Evolutionary conservation across 2,113 vertebrate genomes (phyloP).

Genomic region (Vanacampus margaritifer): DNA sequence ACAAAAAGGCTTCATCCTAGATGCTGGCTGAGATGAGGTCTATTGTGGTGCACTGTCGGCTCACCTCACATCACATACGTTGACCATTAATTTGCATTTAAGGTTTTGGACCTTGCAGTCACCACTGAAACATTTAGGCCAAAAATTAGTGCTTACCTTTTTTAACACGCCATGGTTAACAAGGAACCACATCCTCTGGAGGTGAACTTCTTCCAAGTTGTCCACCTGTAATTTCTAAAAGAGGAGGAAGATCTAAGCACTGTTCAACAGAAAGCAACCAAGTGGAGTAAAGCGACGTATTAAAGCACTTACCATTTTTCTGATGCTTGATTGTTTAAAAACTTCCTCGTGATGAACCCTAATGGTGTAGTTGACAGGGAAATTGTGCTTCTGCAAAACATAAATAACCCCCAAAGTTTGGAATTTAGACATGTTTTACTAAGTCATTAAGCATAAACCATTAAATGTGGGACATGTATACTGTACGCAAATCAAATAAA

Average conservation of each 20-base stretch:
- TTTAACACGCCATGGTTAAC: conserved; percentile 74
- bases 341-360: conserved; percentile 67
- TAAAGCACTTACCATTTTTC: conserved; percentile 58
- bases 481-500: no score
- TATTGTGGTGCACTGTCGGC: no score
- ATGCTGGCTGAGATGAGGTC: no score
- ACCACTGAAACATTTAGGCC: no score
- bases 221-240: conserved; percentile 62
- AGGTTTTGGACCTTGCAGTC: no score
- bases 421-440: neutral
- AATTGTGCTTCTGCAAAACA: conserved; percentile 69
- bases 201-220: conserved; percentile 58
- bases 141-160: conserved; percentile 35
- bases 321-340: conserved; percentile 70
- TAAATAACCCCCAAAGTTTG: neutral
- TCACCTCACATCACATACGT: no score
- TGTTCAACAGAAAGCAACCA: neutral
- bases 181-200: conserved; percentile 82
- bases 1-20: no score
- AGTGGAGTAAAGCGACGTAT: neutral
- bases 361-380: conserved; percentile 75
- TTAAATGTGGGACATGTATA: no score
- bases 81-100: no score
- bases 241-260: neutral
- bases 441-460: no score